Base-by-base conservation (phyloP, 1,140 invertebrate genomes). In the Nephotettix cincticeps region DNA sequence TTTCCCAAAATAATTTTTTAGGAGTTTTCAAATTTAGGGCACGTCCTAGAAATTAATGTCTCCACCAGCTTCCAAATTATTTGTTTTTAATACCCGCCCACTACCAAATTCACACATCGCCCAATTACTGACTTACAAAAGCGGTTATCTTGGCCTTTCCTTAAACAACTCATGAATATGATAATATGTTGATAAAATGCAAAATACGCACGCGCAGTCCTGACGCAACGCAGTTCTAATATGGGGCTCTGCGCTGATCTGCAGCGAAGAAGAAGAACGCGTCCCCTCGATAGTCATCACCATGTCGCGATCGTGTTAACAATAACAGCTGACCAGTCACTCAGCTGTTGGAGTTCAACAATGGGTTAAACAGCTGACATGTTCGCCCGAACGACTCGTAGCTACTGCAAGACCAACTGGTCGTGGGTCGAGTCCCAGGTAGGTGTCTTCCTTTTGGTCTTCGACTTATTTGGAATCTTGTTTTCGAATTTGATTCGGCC, bases 361-460 rank as follows among this genome's bases (percentile, higher is more conserved):
- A 36, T 36, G 32, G 32, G 32, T 14, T 36, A 36, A 51, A 51
- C 47, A 51, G 47, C 47, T 51, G 47, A 9, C 21, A 27, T 61
- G 64, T 21, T 67, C n/a, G 28, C 14, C 1, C 32, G 36, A 1
- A 43, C 40, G 67, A 68, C 65, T 28, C 23, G 28, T 61, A 71
- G 45, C 63, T 61, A 65, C 75, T 68, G 40, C 71, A 68, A 70
- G 56, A 71, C 64, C 61, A 70, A 74, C 54, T 76, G 74, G 43
- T 67, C 76, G 58, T 75, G 71, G 40, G 75, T 71, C 23, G 74
- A 81, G 47, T 79, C 79, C 43, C 82, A 82, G 65, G 81, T 80
- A 1, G 81, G 79, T 61, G 56, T 61, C 1, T 28, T 61, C 4
- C 56, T 11, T 61, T 61, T 61, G 2, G 56, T 36, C 32, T 6